Evolutionary conservation across 2,797 vertebrate species (phyloP).

Genomic region (Fratercula arctica): DNA sequence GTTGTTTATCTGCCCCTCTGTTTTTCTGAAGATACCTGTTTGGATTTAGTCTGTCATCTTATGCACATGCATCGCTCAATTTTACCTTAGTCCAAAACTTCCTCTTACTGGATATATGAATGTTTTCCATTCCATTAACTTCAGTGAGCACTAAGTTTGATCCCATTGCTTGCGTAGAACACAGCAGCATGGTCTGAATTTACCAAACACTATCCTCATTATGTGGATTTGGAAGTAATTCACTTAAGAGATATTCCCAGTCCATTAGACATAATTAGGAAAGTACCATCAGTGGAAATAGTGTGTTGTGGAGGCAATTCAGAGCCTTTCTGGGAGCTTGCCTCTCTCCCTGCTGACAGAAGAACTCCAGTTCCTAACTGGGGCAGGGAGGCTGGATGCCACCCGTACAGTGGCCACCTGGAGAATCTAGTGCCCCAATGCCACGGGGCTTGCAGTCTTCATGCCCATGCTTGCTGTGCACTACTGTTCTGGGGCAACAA

Average conservation of each 20-base stretch:
- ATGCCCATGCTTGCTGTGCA: fast-evolving
- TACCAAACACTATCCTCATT: not conserved
- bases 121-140: not conserved
- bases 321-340: not conserved
- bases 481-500: not conserved
- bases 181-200: not conserved
- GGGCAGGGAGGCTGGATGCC: not conserved
- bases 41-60: not conserved
- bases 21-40: not conserved
- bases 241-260: not conserved
- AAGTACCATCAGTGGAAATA: not conserved
- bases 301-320: not conserved
- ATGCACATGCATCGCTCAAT: not conserved
- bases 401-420: not conserved
- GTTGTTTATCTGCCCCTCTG: fast-evolving
- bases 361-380: not conserved
- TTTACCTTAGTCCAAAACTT: not conserved
- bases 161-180: not conserved
- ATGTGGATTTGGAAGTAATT: not conserved
- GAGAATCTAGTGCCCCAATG: not conserved
- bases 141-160: not conserved
- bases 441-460: not conserved
- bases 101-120: not conserved
- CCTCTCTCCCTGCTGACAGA: not conserved
- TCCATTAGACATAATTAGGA: not conserved